Base-by-base conservation (phyloP, 2,797 vertebrate species). In the Hylomyscus alleni region DNA sequence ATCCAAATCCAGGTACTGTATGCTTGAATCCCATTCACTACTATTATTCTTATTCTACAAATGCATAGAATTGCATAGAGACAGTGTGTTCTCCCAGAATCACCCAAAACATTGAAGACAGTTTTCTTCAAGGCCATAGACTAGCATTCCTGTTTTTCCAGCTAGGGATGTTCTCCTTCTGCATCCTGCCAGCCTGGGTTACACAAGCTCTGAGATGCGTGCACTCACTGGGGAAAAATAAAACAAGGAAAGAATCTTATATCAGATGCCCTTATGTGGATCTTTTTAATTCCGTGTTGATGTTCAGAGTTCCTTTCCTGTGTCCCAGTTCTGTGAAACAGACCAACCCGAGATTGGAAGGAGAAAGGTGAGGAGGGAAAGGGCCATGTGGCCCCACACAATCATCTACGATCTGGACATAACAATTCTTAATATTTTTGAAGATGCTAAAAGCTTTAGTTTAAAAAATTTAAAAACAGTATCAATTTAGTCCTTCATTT, bases 211-310 rank as follows among this genome's bases (percentile, higher is more conserved):
- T 40, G 20, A 26, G 69, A 81, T 83, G 13, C 80, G 20, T 44
- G 76, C 31, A 69, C 20, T 85, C 40, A 75, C n/a, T 81, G 77
- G 62, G 52, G 24, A 89, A 89, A 91, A 77, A 29, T 40, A 26
- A 47, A 89, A 75, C 1, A n/a, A 65, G 56, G 29, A 69, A 52
- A 75, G 19, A 76, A 60, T 60, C 37, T 58, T 29, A 54, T 93
- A 81, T 50, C 15, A 56, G 50, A 67, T 60, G 31, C 19, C 29
- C 19, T 86, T 86, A 67, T 69, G 58, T 88, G 44, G 8, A n/a
- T 85, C 20, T n/a, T 76, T 89, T 92, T 56, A 89, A 81, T 65
- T 92, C 31, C 58, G 80, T 31, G 11, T n/a, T 67, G 85, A 76
- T 69, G 69, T 26, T 34, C 31, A 69, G 22, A 34, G 37, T 78